Conservation (phyloP, 2,888 invertebrate genomes). For the Empis stercorea region DNA sequence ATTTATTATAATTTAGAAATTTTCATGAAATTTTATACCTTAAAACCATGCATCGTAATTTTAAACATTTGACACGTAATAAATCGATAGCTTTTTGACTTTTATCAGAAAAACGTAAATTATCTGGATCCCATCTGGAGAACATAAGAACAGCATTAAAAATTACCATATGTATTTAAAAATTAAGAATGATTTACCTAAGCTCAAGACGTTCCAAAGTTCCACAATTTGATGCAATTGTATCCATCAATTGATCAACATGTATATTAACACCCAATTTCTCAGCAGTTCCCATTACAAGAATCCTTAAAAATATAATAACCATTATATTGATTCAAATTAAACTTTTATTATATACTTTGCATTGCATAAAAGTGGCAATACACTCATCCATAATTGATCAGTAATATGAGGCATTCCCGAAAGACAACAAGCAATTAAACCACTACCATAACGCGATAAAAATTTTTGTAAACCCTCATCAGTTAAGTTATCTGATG, state of each 20-base stretch:
- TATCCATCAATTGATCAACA: conserved; percentile 96
- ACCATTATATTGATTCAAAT: neutral
- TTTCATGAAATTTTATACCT: conserved; percentile 52
- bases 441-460: conserved; percentile 74
- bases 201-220: conserved; percentile 84
- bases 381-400: conserved; percentile 91
- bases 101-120: conserved; percentile 96
- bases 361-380: conserved; percentile 82
- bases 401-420: conserved; percentile 98
- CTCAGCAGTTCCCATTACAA: conserved; percentile 95
- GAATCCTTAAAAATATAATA: conserved; percentile 54
- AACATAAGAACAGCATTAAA: too few species aligned
- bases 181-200: conserved; percentile 31
- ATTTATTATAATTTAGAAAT: neutral
- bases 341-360: conserved; percentile 46
- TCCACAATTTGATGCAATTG: conserved; percentile 85
- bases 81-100: conserved; percentile 99
- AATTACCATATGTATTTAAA: too few species aligned
- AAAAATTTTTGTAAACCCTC: conserved; percentile 86
- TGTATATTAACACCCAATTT: conserved; percentile 92
- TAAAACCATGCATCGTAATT: conserved; percentile 81
- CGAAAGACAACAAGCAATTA: conserved; percentile 76
- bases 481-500: conserved; percentile 91
- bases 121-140: conserved; percentile 88
- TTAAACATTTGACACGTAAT: conserved; percentile 85